phyloP scores from a whole-genome alignment of 2,113 vertebrate species.

The Aptenodytes patagonicus region DNA sequence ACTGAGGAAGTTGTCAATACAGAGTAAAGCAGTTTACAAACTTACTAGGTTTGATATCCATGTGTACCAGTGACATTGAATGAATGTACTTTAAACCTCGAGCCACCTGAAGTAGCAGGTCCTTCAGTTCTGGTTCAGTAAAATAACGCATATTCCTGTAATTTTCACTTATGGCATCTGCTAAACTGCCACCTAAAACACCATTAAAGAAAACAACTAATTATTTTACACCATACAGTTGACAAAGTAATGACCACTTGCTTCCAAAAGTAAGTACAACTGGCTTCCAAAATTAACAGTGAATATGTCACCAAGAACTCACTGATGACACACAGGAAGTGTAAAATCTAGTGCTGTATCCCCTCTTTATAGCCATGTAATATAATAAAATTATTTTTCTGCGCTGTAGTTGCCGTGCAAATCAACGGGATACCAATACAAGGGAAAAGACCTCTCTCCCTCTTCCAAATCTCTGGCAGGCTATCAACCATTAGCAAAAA shows the following conservation, averaged over 20 bases:
- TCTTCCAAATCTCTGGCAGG: not conserved
- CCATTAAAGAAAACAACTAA: not conserved
- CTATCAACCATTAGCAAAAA: not conserved
- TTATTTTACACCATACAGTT: not conserved
- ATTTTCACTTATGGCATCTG: conserved; percentile 90
- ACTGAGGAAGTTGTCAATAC: not conserved
- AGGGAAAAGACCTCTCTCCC: not conserved
- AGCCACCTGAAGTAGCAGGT: conserved; percentile 90
- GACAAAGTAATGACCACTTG: not conserved
- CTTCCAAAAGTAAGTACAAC: not conserved
- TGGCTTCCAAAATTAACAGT: not conserved
- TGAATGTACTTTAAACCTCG: conserved; percentile 95
- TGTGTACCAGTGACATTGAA: conserved; percentile 94
- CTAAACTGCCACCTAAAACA: conserved; percentile 86
- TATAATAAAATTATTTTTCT: not conserved
- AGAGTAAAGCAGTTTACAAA: conserved; percentile 15
- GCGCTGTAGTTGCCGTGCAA: not conserved
- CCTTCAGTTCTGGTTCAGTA: conserved; percentile 89
- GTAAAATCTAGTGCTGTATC: not conserved
- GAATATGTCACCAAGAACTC: not conserved
- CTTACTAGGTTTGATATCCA: conserved; percentile 99
- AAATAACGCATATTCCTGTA: conserved; percentile 86
- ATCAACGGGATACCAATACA: not conserved
- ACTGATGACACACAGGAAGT: not conserved
- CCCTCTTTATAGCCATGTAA: not conserved